Conservation (phyloP, 2,888 invertebrate species). For the Prosopocoilus inquinatus region DNA sequence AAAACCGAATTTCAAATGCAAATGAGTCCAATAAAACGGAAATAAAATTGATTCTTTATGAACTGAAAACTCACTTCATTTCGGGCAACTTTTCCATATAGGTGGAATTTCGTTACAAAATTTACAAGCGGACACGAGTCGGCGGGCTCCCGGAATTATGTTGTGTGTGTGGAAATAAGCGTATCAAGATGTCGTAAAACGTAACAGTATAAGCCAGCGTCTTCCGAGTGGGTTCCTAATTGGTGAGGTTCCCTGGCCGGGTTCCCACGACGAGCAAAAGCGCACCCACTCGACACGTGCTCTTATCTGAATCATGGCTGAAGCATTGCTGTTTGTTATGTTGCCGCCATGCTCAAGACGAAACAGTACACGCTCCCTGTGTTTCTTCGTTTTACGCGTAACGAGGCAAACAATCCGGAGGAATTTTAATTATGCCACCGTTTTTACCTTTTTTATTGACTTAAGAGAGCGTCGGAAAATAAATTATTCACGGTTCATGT, state of each 20-base stretch:
- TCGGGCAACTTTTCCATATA: background rate
- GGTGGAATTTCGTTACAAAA: background rate
- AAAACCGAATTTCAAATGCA: too few relatives aligned
- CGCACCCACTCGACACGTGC: conserved; percentile 40
- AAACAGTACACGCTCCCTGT: conserved; percentile 8
- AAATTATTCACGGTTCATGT: too few relatives aligned
- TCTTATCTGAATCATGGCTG: conserved; percentile 28
- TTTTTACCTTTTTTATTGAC: too few relatives aligned
- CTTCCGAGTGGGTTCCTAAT: conserved; percentile 12
- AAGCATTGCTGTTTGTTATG: conserved; percentile 20
- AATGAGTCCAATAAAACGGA: too few relatives aligned
- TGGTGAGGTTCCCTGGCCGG: conserved; percentile 33
- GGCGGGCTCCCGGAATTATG: background rate
- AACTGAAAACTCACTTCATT: too few relatives aligned
- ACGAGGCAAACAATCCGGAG: conserved; percentile 6
- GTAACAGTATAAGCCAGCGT: conserved; percentile 13
- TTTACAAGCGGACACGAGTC: background rate
- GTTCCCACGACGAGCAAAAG: conserved; percentile 39
- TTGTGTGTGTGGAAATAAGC: background rate
- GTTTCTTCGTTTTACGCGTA: conserved; percentile 15
- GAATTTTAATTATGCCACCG: conserved; percentile 13
- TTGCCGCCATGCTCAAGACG: conserved; percentile 11
- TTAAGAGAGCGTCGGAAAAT: too few relatives aligned
- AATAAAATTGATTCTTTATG: too few relatives aligned
- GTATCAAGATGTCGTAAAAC: conserved; percentile 18